These are phyloP conservation scores for Napeogenes sylphis DNA, from an alignment of 2,888 invertebrate species.

Conservation along the genomic window DNA sequence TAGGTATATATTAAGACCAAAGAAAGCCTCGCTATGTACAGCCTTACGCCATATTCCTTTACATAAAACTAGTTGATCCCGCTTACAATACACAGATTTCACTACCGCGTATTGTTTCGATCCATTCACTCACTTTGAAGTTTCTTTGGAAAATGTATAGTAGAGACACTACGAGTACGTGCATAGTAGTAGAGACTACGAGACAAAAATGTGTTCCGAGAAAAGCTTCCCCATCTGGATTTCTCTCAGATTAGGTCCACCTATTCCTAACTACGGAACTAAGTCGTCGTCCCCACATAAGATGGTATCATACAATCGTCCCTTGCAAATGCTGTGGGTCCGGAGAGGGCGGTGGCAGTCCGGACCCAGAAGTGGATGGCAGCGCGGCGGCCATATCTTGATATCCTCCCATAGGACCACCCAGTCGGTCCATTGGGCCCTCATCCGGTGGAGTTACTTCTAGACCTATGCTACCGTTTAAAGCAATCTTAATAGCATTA, in stretches of 20 bases:
- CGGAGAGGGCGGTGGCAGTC: constrained; percentile 55
- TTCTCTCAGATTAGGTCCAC: constrained; percentile 75
- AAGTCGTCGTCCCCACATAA: constrained; percentile 93
- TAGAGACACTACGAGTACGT: constrained; percentile 39
- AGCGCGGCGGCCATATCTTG: constrained; percentile 71
- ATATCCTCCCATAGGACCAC: constrained; percentile 58
- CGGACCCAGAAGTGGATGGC: constrained; percentile 54
- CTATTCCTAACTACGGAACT: constrained; percentile 86
- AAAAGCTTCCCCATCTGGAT: constrained; percentile 22
- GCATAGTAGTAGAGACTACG: constrained; percentile 57
- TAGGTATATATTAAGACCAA: constrained; percentile 35
- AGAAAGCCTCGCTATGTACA: constrained; percentile 48
- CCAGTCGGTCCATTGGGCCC: constrained; percentile 71
- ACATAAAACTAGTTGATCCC: constrained; percentile 75
- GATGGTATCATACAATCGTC: constrained; percentile 96
- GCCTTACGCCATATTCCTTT: constrained; percentile 52
- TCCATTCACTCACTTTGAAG: constrained; percentile 30
- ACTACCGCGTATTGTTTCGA: constrained; percentile 29
- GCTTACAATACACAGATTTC: constrained; percentile 53
- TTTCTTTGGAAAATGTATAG: constrained; percentile 30
- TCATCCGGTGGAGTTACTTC: constrained; percentile 87
- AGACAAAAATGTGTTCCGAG: constrained; percentile 44
- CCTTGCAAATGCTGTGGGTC: constrained; percentile 90
- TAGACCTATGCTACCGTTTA: constrained; percentile 91
- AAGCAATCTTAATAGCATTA: constrained; percentile 89